phyloP scores from a whole-genome alignment of 2,888 invertebrate species.

The Agrochola litura region DNA sequence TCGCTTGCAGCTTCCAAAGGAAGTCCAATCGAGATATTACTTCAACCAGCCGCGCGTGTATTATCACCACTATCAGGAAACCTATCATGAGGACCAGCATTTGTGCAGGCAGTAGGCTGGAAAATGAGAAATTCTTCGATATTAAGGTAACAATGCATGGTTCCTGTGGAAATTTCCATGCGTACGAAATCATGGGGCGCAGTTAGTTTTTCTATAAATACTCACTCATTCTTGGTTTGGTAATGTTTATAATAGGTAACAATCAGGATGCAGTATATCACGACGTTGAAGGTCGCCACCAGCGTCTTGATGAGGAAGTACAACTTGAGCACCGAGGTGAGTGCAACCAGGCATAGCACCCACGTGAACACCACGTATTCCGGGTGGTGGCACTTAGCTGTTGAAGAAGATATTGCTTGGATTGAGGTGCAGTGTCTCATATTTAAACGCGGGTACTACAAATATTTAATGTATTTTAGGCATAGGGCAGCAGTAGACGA shows the following conservation, averaged over 20 bases:
- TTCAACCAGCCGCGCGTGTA: slow-evolving; percentile 97
- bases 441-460: neutral
- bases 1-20: slow-evolving; percentile 99
- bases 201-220: slow-evolving; percentile 49
- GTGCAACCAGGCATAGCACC: slow-evolving; percentile 97
- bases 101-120: slow-evolving; percentile 92
- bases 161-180: neutral
- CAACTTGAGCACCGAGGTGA: slow-evolving; percentile 97
- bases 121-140: slow-evolving; percentile 37
- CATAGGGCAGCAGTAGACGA: neutral
- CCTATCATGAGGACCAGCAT: slow-evolving; percentile 96
- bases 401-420: neutral
- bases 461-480: neutral
- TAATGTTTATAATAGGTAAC: slow-evolving; percentile 90
- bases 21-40: slow-evolving; percentile 98
- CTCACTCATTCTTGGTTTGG: slow-evolving; percentile 76
- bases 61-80: slow-evolving; percentile 96
- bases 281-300: slow-evolving; percentile 94
- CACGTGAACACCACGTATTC: slow-evolving; percentile 99
- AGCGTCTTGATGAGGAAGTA: slow-evolving; percentile 96
- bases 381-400: slow-evolving; percentile 91
- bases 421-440: neutral
- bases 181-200: neutral
- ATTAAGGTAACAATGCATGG: neutral
- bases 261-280: slow-evolving; percentile 93